Evolutionary conservation across 35 echinoderm and acorn worm species (phyloP).

Genomic region (Eucidaris tribuloides): DNA sequence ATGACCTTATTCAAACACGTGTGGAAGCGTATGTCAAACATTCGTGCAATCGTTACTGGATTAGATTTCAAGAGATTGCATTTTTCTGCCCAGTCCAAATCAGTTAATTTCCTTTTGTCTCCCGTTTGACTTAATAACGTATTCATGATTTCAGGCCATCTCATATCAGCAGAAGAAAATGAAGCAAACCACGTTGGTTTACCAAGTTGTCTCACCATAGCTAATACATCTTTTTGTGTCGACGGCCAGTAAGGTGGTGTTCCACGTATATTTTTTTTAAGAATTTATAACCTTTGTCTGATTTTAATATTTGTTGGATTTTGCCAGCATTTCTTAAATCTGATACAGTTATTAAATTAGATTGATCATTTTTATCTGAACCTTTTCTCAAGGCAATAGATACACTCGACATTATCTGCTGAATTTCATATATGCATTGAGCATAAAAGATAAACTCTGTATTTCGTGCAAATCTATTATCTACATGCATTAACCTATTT

Average conservation of each 20-base stretch:
- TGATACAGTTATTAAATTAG: not conserved
- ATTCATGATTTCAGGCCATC: conserved; percentile 56
- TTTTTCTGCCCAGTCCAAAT: conserved; percentile 50
- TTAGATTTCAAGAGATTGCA: conserved; percentile 44
- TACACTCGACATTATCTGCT: conserved; percentile 47
- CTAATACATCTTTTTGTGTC: conserved; percentile 61
- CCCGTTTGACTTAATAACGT: conserved; percentile 28
- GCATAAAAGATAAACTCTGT: conserved; percentile 76
- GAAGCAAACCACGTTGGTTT: conserved; percentile 63
- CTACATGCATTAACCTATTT: conserved; percentile 38
- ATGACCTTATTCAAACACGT: conserved; percentile 60
- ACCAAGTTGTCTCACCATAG: conserved; percentile 75
- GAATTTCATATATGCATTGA: conserved; percentile 56
- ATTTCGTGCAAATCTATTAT: conserved; percentile 66
- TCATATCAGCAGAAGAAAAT: conserved; percentile 65
- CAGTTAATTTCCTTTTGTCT: not conserved
- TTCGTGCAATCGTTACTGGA: conserved; percentile 55
- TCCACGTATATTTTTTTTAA: conserved; percentile 63
- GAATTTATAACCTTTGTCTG: conserved; percentile 62
- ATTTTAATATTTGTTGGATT: not conserved
- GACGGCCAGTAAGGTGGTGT: conserved; percentile 74
- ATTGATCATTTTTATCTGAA: not conserved
- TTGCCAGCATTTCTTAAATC: not conserved
- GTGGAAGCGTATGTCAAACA: conserved; percentile 58
- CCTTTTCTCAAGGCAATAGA: conserved; percentile 74